Evolutionary conservation across 2,797 vertebrate species (phyloP).

Genomic region (Orientallactaga sibirica): DNA sequence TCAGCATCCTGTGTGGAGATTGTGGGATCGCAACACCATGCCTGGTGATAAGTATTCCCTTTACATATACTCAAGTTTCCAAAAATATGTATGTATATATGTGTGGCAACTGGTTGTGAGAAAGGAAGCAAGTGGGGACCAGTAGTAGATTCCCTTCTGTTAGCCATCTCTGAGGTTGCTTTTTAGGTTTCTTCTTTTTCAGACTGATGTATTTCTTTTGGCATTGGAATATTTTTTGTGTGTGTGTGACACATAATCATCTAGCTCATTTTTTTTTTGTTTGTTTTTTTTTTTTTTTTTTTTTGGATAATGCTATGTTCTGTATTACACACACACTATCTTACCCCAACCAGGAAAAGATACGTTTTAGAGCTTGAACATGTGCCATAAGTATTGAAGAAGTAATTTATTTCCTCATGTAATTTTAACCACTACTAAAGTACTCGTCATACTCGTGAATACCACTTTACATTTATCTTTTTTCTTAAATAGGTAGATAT

Average conservation of each 20-base stretch:
- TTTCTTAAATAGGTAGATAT: constrained; percentile 4
- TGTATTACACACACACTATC: background rate
- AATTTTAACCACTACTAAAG: background rate
- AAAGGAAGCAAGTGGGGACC: constrained; percentile 22
- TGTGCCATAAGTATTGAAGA: background rate
- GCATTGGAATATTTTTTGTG: constrained; percentile 37
- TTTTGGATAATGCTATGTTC: background rate
- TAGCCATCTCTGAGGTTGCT: background rate
- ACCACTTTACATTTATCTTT: background rate
- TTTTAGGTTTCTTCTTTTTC: background rate
- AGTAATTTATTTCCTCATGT: background rate
- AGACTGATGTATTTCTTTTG: constrained; percentile 29
- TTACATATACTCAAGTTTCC: background rate
- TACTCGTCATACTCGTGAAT: background rate
- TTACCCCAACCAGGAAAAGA: background rate
- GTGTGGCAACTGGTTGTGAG: background rate
- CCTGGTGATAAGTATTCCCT: background rate
- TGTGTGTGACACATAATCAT: background rate
- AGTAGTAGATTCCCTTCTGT: background rate
- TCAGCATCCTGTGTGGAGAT: background rate
- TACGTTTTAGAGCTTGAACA: background rate
- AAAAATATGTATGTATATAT: background rate
- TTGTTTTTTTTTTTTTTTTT: background rate
- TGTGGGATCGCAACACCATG: background rate
- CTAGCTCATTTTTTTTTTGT: background rate